Conservation (phyloP, 2,797 vertebrate species). For the Hydrophis major region DNA sequence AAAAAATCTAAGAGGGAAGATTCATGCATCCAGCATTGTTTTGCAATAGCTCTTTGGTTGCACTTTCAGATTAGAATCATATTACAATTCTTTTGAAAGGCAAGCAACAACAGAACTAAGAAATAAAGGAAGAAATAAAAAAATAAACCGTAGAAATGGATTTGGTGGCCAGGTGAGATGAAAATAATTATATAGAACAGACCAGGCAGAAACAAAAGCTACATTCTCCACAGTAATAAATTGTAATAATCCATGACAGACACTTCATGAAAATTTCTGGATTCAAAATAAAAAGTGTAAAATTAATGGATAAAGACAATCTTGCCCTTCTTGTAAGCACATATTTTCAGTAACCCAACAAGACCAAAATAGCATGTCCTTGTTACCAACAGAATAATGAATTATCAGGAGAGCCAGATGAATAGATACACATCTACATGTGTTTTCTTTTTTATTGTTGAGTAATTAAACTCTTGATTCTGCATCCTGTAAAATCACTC, state of each 20-base stretch:
- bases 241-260: not conserved
- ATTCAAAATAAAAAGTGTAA: not conserved
- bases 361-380: not conserved
- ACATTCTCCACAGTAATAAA: not conserved
- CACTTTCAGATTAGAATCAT: slow-evolving; percentile 38
- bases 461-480: not conserved
- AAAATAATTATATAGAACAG: not conserved
- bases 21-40: slow-evolving; percentile 53
- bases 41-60: slow-evolving; percentile 43
- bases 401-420: not conserved
- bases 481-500: not conserved
- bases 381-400: not conserved
- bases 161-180: not conserved
- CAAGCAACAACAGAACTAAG: not conserved
- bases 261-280: not conserved
- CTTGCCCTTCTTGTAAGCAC: not conserved
- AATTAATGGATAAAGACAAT: not conserved
- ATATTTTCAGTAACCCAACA: not conserved
- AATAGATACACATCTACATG: not conserved
- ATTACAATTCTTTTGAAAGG: not conserved
- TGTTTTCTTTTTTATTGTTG: not conserved
- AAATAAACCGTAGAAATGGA: too few species aligned
- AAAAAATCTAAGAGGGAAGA: slow-evolving; percentile 52
- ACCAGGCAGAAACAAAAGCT: not conserved
- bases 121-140: slow-evolving; percentile 1